Percentiles rank a stretch among this genome's conserved stretches.
These are phyloP conservation scores for Amyelois transitella DNA, from an alignment of 1,140 invertebrate species.

Conservation along the genomic window DNA sequence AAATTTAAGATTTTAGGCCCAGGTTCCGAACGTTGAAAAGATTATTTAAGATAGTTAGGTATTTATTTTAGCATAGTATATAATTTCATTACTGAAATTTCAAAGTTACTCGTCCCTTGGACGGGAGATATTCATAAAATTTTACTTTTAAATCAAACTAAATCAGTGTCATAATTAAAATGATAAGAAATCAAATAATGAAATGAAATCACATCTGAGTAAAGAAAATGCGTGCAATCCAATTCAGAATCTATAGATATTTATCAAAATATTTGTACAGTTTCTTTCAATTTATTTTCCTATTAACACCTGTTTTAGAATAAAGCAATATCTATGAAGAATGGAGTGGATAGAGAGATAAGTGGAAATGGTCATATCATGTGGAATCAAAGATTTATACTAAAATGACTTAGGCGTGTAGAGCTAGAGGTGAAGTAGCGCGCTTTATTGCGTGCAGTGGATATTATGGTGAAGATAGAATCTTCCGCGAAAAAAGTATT, in stretches of 20 bases:
- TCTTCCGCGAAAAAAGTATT: slow-evolving; percentile 62
- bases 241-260: slow-evolving; percentile 23
- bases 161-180: slow-evolving; percentile 50
- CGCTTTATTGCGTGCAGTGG: slow-evolving; percentile 36
- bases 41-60: slow-evolving; percentile 74
- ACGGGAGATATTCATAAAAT: slow-evolving; percentile 29
- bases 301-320: slow-evolving; percentile 31
- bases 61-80: slow-evolving; percentile 73
- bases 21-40: slow-evolving; percentile 69
- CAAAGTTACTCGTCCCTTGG: slow-evolving; percentile 48
- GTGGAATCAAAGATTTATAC: slow-evolving; percentile 56
- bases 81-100: slow-evolving; percentile 61
- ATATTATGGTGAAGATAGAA: slow-evolving; percentile 59
- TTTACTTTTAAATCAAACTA: slow-evolving; percentile 26
- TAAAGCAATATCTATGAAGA: slow-evolving; percentile 53
- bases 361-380: slow-evolving; percentile 67
- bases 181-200: slow-evolving; percentile 17
- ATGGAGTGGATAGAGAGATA: slow-evolving; percentile 40
- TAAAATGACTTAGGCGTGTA: slow-evolving; percentile 48
- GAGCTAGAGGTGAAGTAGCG: not conserved
- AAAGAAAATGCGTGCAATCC: slow-evolving; percentile 41
- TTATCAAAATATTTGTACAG: slow-evolving; percentile 11
- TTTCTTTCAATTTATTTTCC: slow-evolving; percentile 26
- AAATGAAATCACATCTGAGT: slow-evolving; percentile 18
- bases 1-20: slow-evolving; percentile 70